Conservation (phyloP, 2,797 vertebrate genomes). For the Chrosomus eos region DNA sequence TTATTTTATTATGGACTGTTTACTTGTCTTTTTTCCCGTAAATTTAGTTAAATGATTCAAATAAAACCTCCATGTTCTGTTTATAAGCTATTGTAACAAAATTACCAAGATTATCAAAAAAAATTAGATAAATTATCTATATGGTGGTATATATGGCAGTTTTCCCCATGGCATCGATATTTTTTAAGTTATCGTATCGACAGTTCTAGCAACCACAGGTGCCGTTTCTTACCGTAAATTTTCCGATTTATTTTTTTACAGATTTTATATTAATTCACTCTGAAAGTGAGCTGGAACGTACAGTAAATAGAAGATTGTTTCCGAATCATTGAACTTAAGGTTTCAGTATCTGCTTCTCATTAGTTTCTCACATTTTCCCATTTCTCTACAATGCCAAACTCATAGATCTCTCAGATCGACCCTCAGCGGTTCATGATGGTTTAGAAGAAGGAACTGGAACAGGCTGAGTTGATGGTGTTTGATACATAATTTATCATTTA, state of each 20-base stretch:
- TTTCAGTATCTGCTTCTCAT: constrained; percentile 19
- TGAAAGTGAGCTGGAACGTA: neutral
- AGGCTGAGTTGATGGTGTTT: neutral
- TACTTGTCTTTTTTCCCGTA: no score
- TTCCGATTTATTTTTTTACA: neutral
- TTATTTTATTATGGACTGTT: no score
- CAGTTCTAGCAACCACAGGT: neutral
- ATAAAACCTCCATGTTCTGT: no score
- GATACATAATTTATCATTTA: neutral
- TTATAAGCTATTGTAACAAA: no score
- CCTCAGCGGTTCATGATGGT: neutral
- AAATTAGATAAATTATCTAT: no score
- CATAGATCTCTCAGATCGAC: neutral
- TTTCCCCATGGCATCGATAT: no score
- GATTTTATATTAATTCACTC: neutral
- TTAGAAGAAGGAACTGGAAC: neutral
- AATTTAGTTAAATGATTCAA: no score
- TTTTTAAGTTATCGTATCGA: no score
- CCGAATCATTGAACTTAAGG: neutral
- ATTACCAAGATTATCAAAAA: no score
- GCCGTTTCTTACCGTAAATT: neutral
- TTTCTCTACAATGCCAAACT: neutral
- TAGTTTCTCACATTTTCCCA: constrained; percentile 23
- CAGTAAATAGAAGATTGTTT: constrained; percentile 1
- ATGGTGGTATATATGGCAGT: no score